Evolutionary conservation across 2,113 vertebrate genomes (phyloP), one percentile per base, ranked within the genome.

Genomic region (Aegithalos caudatus): DNA sequence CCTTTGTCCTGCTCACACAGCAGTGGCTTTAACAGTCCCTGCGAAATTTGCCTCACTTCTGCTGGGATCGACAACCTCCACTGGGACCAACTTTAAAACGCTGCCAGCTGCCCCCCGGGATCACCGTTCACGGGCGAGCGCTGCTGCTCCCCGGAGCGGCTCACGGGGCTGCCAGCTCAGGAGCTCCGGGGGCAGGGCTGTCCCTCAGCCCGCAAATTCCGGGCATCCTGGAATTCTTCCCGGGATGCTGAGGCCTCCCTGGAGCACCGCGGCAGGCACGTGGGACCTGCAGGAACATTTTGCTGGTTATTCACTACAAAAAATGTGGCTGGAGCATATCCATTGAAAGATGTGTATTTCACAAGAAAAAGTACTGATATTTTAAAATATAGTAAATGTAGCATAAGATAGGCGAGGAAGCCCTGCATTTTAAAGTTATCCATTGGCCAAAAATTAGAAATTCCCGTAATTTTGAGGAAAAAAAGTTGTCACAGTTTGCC

Each of bases 401-500:
- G 12, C 19, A 28, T 60, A 77, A 37, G 14, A 18, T 11, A 42
- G 14, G 9, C 10, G 74, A 78, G 24, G 6, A 8, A 80, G 53
- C 23, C 4, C 22, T 51, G 51, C 29, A 51, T 83, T 83, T 62
- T 85, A 8, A 84, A 89, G 47, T 40, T 29, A 67, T 19, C 14
- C 4, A 22, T 7, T 54, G 22, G 13, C 47, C 45, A 70, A 81
- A 96, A 94, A 66, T 19, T 0, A 73, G 40, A 48, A 71, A 79
- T 60, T 40, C 40, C 35, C 33, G n/a, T 42, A 76, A 66, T 51
- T 71, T 31, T 37, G 38, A 51, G 31, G 29, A 11, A 3, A 5
- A 17, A 50, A 83, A 62, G 44, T 64, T 93, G 93, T 96, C 80
- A 93, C 66, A 44, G 44, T 88, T 94, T 94, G 80, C 83, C 92